These are phyloP conservation scores for Synergus umbraculus DNA, from an alignment of 2,888 invertebrate species.

Conservation along the genomic window DNA sequence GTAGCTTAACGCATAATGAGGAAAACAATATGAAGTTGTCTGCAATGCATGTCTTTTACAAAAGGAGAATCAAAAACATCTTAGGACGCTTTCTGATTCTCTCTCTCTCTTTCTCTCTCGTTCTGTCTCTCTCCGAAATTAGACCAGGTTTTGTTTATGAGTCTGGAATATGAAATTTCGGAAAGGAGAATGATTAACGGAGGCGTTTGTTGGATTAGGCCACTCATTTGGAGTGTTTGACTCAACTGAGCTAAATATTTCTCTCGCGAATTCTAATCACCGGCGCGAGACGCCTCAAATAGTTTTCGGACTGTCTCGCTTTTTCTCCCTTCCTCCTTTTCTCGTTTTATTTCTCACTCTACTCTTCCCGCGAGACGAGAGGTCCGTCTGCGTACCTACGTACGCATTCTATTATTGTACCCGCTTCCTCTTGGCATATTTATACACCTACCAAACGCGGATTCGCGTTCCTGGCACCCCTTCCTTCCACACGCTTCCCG, in stretches of 20 bases:
- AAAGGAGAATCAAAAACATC: not conserved
- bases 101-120: no score
- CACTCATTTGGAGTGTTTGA: constrained; percentile 32
- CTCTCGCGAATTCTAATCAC: constrained; percentile 32
- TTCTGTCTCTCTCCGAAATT: not conserved
- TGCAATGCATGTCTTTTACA: no score
- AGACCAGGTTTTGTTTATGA: not conserved
- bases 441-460: constrained; percentile 64
- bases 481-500: constrained; percentile 49
- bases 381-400: constrained; percentile 51
- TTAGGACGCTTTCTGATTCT: not conserved
- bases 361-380: constrained; percentile 39
- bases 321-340: constrained; percentile 21
- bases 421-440: constrained; percentile 71
- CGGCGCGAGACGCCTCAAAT: constrained; percentile 36
- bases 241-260: constrained; percentile 29
- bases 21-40: no score
- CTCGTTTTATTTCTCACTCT: constrained; percentile 46
- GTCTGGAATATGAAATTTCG: not conserved
- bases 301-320: constrained; percentile 35
- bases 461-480: constrained; percentile 60
- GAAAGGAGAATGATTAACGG: constrained; percentile 15
- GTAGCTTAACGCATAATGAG: no score
- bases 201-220: constrained; percentile 20
- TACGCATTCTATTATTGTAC: constrained; percentile 68